These are phyloP conservation scores for Takifugu rubripes DNA, from an alignment of 2,797 vertebrate genomes.

Conservation along the genomic window DNA sequence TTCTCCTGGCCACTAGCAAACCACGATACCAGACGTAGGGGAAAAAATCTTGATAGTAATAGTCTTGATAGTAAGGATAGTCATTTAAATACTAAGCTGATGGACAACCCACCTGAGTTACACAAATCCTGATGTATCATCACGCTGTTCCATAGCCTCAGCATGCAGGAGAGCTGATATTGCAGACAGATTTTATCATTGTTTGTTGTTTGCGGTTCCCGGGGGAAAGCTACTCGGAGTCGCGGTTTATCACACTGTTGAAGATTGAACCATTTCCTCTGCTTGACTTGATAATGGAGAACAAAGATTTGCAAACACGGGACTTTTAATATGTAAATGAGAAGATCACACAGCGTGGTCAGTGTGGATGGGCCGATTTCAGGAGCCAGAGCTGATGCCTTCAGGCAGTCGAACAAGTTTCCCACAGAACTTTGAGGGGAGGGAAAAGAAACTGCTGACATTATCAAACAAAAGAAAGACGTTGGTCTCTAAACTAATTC, in stretches of 20 bases:
- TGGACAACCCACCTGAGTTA: too few relatives aligned
- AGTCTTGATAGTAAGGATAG: too few relatives aligned
- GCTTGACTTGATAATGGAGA: too few relatives aligned
- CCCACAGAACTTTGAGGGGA: neutral
- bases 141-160: too few relatives aligned
- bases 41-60: too few relatives aligned
- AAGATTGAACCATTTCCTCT: too few relatives aligned
- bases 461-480: slow-evolving; percentile 6
- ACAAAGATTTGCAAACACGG: slow-evolving; percentile 1
- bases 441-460: slow-evolving; percentile 9
- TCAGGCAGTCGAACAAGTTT: slow-evolving; percentile 1
- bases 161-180: neutral
- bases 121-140: too few relatives aligned
- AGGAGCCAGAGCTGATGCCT: slow-evolving; percentile 1
- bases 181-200: neutral
- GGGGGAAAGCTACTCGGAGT: too few relatives aligned
- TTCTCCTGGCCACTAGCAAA: too few relatives aligned
- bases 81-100: too few relatives aligned
- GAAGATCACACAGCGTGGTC: neutral
- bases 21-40: too few relatives aligned
- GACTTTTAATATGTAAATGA: neutral
- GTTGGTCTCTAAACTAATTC: neutral
- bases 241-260: too few relatives aligned
- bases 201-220: neutral
- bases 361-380: neutral